phyloP scores from a whole-genome alignment of 2,113 vertebrate genomes.

The Argyrosomus japonicus region DNA sequence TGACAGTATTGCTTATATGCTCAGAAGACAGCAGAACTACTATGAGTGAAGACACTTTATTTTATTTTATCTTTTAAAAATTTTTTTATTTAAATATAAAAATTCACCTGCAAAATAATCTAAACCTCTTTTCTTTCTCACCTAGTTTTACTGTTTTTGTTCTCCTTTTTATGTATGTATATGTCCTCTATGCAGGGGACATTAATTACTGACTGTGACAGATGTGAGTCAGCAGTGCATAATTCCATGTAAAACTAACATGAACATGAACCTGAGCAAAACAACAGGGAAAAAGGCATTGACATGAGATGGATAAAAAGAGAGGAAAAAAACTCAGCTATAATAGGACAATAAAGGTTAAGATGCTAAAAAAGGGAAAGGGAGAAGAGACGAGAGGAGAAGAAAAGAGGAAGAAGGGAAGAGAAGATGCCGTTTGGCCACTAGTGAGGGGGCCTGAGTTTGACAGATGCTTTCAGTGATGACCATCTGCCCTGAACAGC shows the following conservation, averaged over 20 bases:
- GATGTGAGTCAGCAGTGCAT: conserved; percentile 49
- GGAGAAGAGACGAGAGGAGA: conserved; percentile 2
- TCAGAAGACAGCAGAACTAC: conserved; percentile 5
- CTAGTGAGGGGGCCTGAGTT: conserved; percentile 78
- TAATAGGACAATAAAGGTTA: conserved; percentile 10
- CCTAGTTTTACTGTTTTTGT: neutral
- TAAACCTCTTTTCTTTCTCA: neutral
- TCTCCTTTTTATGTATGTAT: neutral
- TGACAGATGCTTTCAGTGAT: conserved; percentile 86
- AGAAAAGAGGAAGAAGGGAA: conserved; percentile 53
- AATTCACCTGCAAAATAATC: neutral
- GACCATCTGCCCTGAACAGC: conserved; percentile 85
- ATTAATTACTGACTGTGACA: conserved; percentile 44
- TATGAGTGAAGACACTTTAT: neutral
- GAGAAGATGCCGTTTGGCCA: conserved; percentile 57
- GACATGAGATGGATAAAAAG: neutral
- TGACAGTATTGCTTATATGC: neutral
- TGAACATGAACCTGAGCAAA: conserved; percentile 33
- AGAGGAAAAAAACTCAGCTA: neutral
- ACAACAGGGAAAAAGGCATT: neutral
- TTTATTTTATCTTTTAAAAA: neutral
- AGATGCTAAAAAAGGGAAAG: neutral
- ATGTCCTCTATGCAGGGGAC: neutral
- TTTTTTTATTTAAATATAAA: neutral
- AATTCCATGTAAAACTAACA: conserved; percentile 34